Percentiles rank a stretch among this genome's conserved stretches.
Conservation (phyloP, 1,140 invertebrate genomes). For the Drosophila erecta region DNA sequence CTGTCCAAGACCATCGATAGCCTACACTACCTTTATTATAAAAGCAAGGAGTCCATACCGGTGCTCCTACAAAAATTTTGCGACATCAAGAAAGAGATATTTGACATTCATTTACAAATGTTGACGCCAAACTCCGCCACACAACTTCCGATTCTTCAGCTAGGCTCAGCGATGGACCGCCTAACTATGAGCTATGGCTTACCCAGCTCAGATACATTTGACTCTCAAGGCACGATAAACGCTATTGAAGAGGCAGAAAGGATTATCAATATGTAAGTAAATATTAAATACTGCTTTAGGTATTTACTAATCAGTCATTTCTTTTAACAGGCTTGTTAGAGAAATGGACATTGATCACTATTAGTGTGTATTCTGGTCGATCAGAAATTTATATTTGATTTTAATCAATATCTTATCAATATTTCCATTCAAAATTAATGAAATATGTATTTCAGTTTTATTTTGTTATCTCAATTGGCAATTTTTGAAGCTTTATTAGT, state of each 20-base stretch:
- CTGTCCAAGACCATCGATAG: conserved; percentile 5
- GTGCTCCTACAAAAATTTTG: background rate
- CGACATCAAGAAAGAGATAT: conserved; percentile 11
- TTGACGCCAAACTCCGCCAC: background rate
- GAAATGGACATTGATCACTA: conserved; percentile 35
- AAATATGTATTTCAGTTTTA: conserved; percentile 4
- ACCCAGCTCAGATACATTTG: conserved; percentile 16
- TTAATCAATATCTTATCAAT: background rate
- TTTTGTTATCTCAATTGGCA: conserved; percentile 12
- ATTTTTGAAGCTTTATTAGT: conserved; percentile 1
- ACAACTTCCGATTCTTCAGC: conserved; percentile 9
- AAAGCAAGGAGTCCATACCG: background rate
- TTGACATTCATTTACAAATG: conserved; percentile 11
- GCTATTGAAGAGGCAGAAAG: conserved; percentile 36
- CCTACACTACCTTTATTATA: conserved; percentile 4
- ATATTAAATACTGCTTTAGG: background rate
- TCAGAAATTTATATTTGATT: background rate
- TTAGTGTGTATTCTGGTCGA: background rate
- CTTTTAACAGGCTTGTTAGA: conserved; percentile 37
- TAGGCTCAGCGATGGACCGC: conserved; percentile 34
- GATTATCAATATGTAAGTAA: conserved; percentile 38
- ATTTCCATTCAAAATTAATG: background rate
- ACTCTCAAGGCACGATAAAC: conserved; percentile 31
- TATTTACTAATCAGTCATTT: background rate
- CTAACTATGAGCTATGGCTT: conserved; percentile 23